A percentile compares a stretch with the other conserved stretches of the same genome.
Evolutionary conservation across 2,113 vertebrate genomes (phyloP).

Genomic region (Mirza zaza): DNA sequence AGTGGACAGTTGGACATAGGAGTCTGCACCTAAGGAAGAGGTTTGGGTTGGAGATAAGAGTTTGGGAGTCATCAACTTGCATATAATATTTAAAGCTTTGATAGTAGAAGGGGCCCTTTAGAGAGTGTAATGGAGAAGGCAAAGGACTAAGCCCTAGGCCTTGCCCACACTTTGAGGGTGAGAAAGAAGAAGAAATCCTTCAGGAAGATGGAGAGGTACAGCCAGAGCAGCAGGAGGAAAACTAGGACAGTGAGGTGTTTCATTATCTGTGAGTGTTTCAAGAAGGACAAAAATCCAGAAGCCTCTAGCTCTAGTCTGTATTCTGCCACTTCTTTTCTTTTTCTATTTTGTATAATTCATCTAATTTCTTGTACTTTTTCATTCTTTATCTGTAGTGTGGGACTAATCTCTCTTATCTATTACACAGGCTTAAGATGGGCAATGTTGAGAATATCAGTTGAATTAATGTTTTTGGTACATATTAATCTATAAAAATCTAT

Average conservation of each 20-base stretch:
- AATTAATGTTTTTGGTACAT: neutral
- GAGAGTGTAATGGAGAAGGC: neutral
- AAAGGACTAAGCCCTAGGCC: neutral
- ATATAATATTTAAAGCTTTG: neutral
- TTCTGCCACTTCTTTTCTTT: neutral
- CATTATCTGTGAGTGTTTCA: neutral
- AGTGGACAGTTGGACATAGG: neutral
- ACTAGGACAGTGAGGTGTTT: neutral
- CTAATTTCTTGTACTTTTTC: neutral
- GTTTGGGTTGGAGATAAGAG: neutral
- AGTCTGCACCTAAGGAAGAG: neutral
- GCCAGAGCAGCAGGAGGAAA: neutral
- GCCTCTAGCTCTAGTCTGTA: neutral
- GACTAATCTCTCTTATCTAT: neutral
- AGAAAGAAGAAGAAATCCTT: neutral
- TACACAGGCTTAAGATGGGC: neutral
- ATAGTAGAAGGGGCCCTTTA: neutral
- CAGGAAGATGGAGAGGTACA: neutral
- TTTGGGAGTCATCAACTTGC: neutral
- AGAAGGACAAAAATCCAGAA: neutral
- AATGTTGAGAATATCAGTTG: neutral
- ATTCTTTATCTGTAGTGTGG: neutral
- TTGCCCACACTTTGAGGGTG: fast-evolving
- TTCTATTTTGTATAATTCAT: neutral
- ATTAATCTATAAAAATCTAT: neutral